These are phyloP conservation scores for Phoebastria nigripes DNA, from an alignment of 2,797 vertebrate species.

Conservation along the genomic window DNA sequence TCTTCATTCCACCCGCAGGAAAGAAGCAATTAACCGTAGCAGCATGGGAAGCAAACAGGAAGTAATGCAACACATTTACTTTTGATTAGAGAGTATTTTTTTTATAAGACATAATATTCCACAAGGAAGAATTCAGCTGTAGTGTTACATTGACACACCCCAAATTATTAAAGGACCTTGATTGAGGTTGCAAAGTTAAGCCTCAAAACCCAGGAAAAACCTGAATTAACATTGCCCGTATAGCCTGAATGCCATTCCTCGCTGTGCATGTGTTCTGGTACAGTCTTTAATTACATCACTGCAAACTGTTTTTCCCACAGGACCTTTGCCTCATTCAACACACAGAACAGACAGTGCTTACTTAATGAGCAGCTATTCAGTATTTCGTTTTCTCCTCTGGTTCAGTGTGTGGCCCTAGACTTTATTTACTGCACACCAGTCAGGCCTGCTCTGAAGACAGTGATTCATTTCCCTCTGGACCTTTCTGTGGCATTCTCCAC, in stretches of 20 bases:
- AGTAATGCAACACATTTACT: constrained; percentile 12
- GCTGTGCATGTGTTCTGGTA: background rate
- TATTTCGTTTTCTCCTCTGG: constrained; percentile 1
- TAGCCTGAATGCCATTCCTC: background rate
- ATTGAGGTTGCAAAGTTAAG: background rate
- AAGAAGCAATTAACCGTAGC: constrained; percentile 30
- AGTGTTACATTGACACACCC: background rate
- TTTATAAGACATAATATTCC: background rate
- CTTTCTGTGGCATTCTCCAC: constrained; percentile 1
- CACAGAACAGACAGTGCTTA: constrained; percentile 10
- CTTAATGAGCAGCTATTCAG: constrained; percentile 52
- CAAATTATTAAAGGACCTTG: constrained; percentile 1
- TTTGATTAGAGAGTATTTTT: background rate
- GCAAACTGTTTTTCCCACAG: constrained; percentile 40
- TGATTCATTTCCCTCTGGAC: constrained; percentile 2
- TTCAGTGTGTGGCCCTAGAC: constrained; percentile 21
- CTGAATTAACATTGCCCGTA: background rate
- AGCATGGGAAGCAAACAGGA: constrained; percentile 43
- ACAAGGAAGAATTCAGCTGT: constrained; percentile 13
- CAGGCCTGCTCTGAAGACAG: background rate
- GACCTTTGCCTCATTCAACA: background rate
- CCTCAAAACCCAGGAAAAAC: background rate
- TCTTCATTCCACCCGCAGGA: constrained; percentile 30
- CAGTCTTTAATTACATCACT: constrained; percentile 44
- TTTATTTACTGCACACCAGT: constrained; percentile 1